Evolutionary conservation across 2,797 vertebrate species (phyloP).

Genomic region (Macropodus opercularis): DNA sequence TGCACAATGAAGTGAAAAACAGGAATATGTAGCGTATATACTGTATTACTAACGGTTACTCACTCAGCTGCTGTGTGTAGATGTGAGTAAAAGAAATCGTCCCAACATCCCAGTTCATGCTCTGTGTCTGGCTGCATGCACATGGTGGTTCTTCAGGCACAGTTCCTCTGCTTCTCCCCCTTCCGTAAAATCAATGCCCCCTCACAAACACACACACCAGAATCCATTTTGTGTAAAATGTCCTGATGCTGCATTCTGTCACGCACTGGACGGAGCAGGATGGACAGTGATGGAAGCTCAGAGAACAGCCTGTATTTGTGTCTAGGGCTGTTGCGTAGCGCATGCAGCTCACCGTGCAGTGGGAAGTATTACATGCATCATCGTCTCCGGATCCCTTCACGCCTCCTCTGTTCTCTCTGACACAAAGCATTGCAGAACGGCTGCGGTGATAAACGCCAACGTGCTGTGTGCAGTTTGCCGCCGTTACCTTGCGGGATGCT

Average conservation of each 20-base stretch:
- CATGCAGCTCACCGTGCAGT: too few relatives aligned
- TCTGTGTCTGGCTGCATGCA: conserved; percentile 48
- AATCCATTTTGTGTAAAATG: conserved; percentile 40
- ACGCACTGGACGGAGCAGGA: conserved; percentile 16
- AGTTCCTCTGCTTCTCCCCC: conserved; percentile 29
- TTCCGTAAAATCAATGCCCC: conserved; percentile 45
- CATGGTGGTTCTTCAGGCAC: conserved; percentile 41
- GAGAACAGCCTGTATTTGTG: conserved; percentile 23
- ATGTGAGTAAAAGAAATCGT: too few relatives aligned
- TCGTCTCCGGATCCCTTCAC: too few relatives aligned
- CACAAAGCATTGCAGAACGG: neutral
- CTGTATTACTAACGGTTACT: too few relatives aligned
- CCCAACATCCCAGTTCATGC: too few relatives aligned
- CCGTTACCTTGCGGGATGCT: neutral
- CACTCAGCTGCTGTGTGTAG: too few relatives aligned
- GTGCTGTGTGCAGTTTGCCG: conserved; percentile 1
- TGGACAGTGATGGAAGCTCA: conserved; percentile 41
- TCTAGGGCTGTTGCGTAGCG: neutral
- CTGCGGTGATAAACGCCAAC: neutral
- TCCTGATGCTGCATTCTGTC: conserved; percentile 56
- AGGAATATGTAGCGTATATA: too few relatives aligned
- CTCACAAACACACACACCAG: conserved; percentile 27
- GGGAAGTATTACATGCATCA: too few relatives aligned
- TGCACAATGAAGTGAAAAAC: too few relatives aligned
- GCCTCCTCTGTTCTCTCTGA: too few relatives aligned